These are phyloP conservation scores for Fulica atra DNA, from an alignment of 2,113 vertebrate species.

Conservation along the genomic window DNA sequence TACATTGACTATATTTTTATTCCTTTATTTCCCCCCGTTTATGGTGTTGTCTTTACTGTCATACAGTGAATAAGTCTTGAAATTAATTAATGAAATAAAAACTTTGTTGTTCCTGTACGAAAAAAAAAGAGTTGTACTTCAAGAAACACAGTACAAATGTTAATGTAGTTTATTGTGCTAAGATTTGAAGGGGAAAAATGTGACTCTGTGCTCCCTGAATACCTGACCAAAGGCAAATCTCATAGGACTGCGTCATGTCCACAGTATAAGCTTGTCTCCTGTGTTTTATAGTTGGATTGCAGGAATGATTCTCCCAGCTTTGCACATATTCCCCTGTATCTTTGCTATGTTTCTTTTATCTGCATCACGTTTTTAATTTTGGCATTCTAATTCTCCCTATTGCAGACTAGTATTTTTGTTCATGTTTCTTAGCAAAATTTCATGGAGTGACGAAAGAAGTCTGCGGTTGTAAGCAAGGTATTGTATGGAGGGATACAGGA, in stretches of 20 bases:
- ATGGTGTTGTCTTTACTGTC: neutral
- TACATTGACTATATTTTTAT: neutral
- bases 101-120: neutral
- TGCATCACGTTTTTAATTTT: neutral
- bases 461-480: neutral
- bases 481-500: neutral
- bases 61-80: neutral
- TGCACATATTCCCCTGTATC: neutral
- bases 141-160: neutral
- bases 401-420: neutral
- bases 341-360: neutral
- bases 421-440: neutral
- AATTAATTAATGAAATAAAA: conserved; percentile 3
- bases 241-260: neutral
- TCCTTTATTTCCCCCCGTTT: neutral
- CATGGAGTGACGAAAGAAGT: neutral
- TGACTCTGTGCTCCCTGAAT: neutral
- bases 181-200: neutral
- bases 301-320: neutral
- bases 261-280: neutral
- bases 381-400: neutral
- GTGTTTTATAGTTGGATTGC: neutral
- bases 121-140: neutral
- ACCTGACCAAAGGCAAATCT: neutral
- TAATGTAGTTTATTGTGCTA: neutral